phyloP scores from a whole-genome alignment of 2,888 invertebrate species.

The Julus scandinavius region DNA sequence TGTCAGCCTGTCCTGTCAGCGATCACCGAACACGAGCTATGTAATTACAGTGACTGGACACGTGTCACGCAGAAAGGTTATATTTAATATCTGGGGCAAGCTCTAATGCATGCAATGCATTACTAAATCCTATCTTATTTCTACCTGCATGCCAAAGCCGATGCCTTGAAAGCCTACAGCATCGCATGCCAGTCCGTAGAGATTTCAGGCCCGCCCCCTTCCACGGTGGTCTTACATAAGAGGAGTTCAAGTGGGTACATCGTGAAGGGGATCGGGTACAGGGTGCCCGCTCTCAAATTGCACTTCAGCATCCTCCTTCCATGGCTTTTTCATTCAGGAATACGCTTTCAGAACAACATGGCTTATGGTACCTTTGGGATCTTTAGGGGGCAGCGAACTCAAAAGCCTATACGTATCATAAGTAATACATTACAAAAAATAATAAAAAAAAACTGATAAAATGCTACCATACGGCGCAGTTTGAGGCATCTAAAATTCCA shows the following conservation, averaged over 20 bases:
- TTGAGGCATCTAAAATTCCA: too few relatives aligned
- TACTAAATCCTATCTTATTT: constrained; percentile 15
- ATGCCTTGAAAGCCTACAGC: constrained; percentile 1
- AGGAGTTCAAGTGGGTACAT: constrained; percentile 30
- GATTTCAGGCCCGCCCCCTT: background rate
- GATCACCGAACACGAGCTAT: background rate
- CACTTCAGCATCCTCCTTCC: too few relatives aligned
- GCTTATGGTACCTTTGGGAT: too few relatives aligned
- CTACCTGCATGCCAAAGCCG: background rate
- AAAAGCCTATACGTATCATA: too few relatives aligned
- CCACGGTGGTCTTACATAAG: constrained; percentile 5
- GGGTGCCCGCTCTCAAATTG: background rate
- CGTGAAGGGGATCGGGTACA: background rate
- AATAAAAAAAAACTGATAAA: too few relatives aligned
- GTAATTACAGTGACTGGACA: constrained; percentile 42
- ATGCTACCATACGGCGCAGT: too few relatives aligned
- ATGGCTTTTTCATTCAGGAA: too few relatives aligned
- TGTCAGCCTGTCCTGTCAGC: background rate
- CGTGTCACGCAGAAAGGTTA: constrained; percentile 42
- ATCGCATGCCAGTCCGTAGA: constrained; percentile 2
- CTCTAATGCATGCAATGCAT: constrained; percentile 7
- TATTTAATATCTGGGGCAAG: constrained; percentile 13
- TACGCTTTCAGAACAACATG: too few relatives aligned
- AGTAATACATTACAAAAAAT: too few relatives aligned
- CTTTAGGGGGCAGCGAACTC: too few relatives aligned